These are phyloP conservation scores for Sphaeridia pumilis DNA, from an alignment of 2,888 invertebrate genomes.

Conservation along the genomic window DNA sequence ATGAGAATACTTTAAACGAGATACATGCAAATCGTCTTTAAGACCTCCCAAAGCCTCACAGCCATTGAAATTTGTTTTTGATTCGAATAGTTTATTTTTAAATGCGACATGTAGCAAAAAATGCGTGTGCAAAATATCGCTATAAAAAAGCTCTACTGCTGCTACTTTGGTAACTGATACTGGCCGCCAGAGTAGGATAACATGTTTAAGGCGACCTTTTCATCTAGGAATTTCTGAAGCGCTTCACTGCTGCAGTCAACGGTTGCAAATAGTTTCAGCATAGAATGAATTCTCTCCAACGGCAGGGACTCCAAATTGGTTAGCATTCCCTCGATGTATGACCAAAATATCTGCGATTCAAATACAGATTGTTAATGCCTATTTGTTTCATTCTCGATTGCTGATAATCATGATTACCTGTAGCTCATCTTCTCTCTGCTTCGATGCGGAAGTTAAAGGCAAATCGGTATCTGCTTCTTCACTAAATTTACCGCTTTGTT, in stretches of 20 bases:
- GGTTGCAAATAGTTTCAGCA: constrained; percentile 92
- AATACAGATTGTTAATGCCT: neutral
- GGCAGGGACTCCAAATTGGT: constrained; percentile 86
- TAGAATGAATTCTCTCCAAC: constrained; percentile 84
- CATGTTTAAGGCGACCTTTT: constrained; percentile 54
- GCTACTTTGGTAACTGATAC: constrained; percentile 31
- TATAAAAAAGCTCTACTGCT: neutral
- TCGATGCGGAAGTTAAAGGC: constrained; percentile 87
- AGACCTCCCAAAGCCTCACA: no score
- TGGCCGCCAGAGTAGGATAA: constrained; percentile 31
- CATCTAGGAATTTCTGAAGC: constrained; percentile 75
- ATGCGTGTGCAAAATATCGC: no score
- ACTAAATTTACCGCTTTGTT: constrained; percentile 19
- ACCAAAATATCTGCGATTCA: constrained; percentile 65
- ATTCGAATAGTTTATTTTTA: no score
- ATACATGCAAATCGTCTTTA: no score
- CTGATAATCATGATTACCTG: constrained; percentile 45
- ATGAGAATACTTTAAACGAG: no score
- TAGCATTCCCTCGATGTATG: constrained; percentile 92
- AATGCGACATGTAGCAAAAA: no score
- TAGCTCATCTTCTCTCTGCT: constrained; percentile 84
- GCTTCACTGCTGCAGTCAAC: constrained; percentile 82
- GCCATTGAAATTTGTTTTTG: no score
- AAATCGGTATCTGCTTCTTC: constrained; percentile 88
- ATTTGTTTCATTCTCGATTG: neutral